Evolutionary conservation across 2,888 invertebrate genomes (phyloP).

Genomic region (Diploptera punctata): DNA sequence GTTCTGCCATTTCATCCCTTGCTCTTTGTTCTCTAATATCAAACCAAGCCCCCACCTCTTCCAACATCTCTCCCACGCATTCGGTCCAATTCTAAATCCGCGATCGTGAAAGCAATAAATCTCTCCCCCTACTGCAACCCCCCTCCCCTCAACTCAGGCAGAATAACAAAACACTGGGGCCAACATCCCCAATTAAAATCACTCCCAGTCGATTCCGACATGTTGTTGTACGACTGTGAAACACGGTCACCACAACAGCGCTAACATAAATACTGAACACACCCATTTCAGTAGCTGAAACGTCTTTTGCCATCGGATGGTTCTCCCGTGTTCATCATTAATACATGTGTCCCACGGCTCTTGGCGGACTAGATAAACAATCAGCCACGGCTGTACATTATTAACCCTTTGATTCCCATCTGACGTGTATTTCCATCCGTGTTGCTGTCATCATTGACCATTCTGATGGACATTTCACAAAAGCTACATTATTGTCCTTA

Average conservation of each 20-base stretch:
- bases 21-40: constrained; percentile 9
- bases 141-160: neutral
- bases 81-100: constrained; percentile 8
- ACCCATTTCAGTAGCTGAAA: neutral
- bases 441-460: neutral
- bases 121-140: neutral
- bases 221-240: neutral
- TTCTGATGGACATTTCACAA: neutral
- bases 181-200: constrained; percentile 17
- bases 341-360: neutral
- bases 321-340: neutral
- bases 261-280: constrained; percentile 5
- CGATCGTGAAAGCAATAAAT: constrained; percentile 14
- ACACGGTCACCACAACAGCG: neutral
- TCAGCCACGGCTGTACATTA: too few species aligned
- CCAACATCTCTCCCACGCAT: neutral
- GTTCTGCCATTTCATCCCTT: too few species aligned
- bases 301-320: too few species aligned
- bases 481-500: neutral
- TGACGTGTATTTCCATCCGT: neutral
- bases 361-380: neutral
- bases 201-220: constrained; percentile 8
- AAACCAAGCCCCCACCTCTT: too few species aligned
- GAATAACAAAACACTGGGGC: constrained; percentile 5
- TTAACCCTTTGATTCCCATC: too few species aligned